phyloP scores from a whole-genome alignment of 2,888 invertebrate species.

The Sepioteuthis lessoniana region DNA sequence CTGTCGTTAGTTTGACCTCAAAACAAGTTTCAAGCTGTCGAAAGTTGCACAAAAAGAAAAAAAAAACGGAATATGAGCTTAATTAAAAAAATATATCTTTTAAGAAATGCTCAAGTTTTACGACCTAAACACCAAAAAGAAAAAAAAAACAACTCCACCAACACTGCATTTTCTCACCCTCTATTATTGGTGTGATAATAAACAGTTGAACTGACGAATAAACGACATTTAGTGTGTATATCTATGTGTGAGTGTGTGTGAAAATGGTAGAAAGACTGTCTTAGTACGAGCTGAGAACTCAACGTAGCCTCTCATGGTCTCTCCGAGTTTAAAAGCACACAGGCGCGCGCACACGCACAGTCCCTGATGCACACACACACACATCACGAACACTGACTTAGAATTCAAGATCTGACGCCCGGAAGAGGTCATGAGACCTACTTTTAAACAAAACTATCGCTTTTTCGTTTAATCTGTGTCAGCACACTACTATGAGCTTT shows the following conservation, averaged over 20 bases:
- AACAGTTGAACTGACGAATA: not conserved
- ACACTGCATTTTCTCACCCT: not conserved
- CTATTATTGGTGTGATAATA: not conserved
- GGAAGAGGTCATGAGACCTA: conserved; percentile 33
- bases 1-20: not conserved
- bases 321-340: not conserved
- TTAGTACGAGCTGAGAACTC: not conserved
- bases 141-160: no score
- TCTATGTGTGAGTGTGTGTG: no score
- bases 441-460: conserved; percentile 21
- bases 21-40: not conserved
- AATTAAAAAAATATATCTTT: no score
- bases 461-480: not conserved
- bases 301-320: not conserved
- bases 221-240: conserved; percentile 4
- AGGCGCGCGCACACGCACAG: not conserved
- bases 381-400: not conserved
- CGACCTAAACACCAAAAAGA: no score
- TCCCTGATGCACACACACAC: not conserved
- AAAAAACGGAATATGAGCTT: no score
- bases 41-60: not conserved
- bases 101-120: no score
- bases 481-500: not conserved
- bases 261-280: not conserved
- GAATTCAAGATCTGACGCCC: conserved; percentile 13